phyloP scores from a whole-genome alignment of 2,797 vertebrate species.

The Notolabrus celidotus region DNA sequence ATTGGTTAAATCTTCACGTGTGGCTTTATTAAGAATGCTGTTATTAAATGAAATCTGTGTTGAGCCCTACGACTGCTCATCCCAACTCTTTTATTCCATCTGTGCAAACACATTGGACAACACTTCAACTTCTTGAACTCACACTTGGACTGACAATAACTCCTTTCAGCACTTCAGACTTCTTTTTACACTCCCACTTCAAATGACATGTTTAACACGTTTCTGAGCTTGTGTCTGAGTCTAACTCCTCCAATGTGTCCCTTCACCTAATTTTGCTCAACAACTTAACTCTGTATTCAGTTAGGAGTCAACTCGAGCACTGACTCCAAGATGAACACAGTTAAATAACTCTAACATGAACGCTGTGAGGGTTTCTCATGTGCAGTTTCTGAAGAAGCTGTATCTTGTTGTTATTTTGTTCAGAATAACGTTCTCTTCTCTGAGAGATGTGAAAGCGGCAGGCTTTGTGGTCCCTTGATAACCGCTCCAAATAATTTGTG shows the following conservation, averaged over 20 bases:
- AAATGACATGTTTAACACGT: too few relatives aligned
- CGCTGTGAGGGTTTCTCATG: not conserved
- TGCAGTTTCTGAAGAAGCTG: not conserved
- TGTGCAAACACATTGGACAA: not conserved
- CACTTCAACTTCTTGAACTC: not conserved
- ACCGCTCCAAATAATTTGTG: constrained; percentile 25
- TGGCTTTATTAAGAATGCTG: too few relatives aligned
- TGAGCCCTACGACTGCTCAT: too few relatives aligned
- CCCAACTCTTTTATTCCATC: too few relatives aligned
- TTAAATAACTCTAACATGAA: not conserved
- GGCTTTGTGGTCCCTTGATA: constrained; percentile 2
- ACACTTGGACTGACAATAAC: too few relatives aligned
- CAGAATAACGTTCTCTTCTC: constrained; percentile 1
- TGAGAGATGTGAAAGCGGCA: constrained; percentile 4
- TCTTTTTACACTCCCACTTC: not conserved
- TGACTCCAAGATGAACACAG: not conserved
- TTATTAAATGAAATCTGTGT: too few relatives aligned
- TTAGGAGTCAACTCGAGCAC: not conserved
- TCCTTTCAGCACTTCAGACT: not conserved
- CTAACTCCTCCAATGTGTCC: too few relatives aligned
- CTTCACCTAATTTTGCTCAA: too few relatives aligned
- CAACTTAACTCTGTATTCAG: not conserved
- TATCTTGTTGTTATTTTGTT: not conserved
- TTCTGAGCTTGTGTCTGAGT: not conserved
- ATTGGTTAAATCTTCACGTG: too few relatives aligned